Percentiles rank a stretch among this genome's conserved stretches.
Evolutionary conservation across 2,888 invertebrate genomes (phyloP).

Genomic region (Pandemis heparana): DNA sequence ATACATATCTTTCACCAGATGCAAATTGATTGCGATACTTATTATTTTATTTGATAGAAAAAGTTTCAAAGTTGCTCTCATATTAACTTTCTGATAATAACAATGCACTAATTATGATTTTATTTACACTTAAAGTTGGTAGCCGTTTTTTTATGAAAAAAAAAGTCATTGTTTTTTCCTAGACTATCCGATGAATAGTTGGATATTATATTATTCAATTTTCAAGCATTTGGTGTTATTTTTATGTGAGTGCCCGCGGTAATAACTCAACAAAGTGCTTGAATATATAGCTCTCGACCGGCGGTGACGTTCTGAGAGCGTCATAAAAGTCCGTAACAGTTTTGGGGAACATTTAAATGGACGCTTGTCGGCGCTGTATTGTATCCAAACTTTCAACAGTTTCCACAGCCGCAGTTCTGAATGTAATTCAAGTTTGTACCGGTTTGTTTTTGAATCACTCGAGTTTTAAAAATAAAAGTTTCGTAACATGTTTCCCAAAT

Average conservation of each 20-base stretch:
- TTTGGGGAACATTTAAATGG: slow-evolving; percentile 59
- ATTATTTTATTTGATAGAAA: too few relatives aligned
- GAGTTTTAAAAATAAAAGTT: slow-evolving; percentile 5
- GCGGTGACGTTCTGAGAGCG: slow-evolving; percentile 57
- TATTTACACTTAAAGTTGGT: too few relatives aligned
- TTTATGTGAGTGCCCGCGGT: slow-evolving; percentile 32
- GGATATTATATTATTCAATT: not conserved
- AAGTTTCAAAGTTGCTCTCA: too few relatives aligned
- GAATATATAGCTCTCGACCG: slow-evolving; percentile 57
- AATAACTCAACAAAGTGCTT: slow-evolving; percentile 62
- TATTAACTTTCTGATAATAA: too few relatives aligned
- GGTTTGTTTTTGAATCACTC: slow-evolving; percentile 40
- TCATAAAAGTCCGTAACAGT: slow-evolving; percentile 65
- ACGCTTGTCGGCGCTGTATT: slow-evolving; percentile 53
- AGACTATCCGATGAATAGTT: not conserved
- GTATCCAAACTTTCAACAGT: slow-evolving; percentile 55
- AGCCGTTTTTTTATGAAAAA: too few relatives aligned
- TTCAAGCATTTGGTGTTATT: slow-evolving; percentile 8
- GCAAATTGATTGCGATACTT: too few relatives aligned
- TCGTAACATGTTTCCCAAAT: not conserved
- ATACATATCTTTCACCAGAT: too few relatives aligned
- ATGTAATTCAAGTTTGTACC: slow-evolving; percentile 48
- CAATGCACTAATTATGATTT: too few relatives aligned
- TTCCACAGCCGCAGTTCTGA: slow-evolving; percentile 47
- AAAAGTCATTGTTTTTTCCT: not conserved